These are phyloP conservation scores for Scatophagus argus DNA, from an alignment of 2,113 vertebrate genomes.

Conservation along the genomic window DNA sequence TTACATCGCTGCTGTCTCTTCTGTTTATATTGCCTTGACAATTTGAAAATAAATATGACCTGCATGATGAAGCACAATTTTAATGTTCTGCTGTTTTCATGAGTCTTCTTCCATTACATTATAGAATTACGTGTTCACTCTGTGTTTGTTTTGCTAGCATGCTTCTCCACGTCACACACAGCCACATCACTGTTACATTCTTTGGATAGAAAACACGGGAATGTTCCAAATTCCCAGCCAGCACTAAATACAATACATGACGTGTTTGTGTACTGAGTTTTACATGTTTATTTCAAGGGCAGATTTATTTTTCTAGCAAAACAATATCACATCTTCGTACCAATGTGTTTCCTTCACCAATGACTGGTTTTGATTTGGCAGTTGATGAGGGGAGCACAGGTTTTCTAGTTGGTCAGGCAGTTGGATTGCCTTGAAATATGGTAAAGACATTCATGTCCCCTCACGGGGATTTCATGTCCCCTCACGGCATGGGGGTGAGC, in stretches of 20 bases:
- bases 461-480: background rate
- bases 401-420: background rate
- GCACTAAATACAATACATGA: background rate
- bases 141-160: slow-evolving; percentile 12
- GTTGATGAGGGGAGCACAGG: background rate
- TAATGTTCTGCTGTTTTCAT: slow-evolving; percentile 20
- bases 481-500: no score
- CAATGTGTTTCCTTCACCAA: background rate
- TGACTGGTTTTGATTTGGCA: background rate
- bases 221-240: background rate
- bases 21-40: slow-evolving; percentile 66
- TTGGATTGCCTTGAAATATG: background rate
- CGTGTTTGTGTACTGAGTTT: background rate
- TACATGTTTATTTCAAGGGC: background rate
- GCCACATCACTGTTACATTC: background rate
- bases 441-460: background rate
- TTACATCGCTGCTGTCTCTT: slow-evolving; percentile 35
- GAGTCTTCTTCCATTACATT: background rate
- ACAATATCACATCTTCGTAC: no score
- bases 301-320: background rate
- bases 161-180: background rate
- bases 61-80: slow-evolving; percentile 84
- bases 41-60: slow-evolving; percentile 88
- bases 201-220: background rate
- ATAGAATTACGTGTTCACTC: background rate